Conservation (phyloP, 2,888 invertebrate genomes). For the Corythucha ciliata region DNA sequence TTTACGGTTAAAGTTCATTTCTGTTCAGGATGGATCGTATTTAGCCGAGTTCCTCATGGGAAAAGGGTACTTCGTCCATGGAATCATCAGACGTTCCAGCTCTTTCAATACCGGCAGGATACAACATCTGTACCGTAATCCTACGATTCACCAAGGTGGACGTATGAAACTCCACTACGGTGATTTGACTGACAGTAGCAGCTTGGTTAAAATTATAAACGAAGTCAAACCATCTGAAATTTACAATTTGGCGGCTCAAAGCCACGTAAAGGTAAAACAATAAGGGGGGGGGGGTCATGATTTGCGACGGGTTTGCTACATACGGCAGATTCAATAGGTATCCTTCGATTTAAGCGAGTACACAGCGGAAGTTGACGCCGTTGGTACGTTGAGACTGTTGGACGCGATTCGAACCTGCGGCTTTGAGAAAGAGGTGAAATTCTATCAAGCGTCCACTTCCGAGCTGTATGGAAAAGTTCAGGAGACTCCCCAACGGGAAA, state of each 20-base stretch:
- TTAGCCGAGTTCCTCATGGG: slow-evolving; percentile 84
- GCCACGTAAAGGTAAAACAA: slow-evolving; percentile 82
- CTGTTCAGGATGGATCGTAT: slow-evolving; percentile 87
- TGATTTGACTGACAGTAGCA: slow-evolving; percentile 96
- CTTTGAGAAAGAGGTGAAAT: slow-evolving; percentile 66
- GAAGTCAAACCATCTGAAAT: slow-evolving; percentile 79
- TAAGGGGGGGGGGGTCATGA: background rate
- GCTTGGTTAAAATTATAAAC: slow-evolving; percentile 76
- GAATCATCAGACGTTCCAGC: slow-evolving; percentile 86
- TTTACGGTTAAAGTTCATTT: slow-evolving; percentile 11
- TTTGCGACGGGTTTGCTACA: too few species aligned
- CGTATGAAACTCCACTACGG: slow-evolving; percentile 94
- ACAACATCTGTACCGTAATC: slow-evolving; percentile 89
- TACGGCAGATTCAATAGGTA: slow-evolving; percentile 52
- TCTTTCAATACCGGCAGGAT: slow-evolving; percentile 95
- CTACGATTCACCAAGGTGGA: slow-evolving; percentile 76
- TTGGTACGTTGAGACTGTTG: slow-evolving; percentile 82
- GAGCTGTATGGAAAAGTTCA: slow-evolving; percentile 89
- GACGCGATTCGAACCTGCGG: slow-evolving; percentile 88
- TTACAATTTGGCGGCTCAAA: slow-evolving; percentile 97
- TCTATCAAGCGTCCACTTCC: slow-evolving; percentile 94
- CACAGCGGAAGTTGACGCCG: slow-evolving; percentile 93
- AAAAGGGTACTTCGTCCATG: slow-evolving; percentile 93
- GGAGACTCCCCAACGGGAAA: slow-evolving; percentile 87
- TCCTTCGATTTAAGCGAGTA: slow-evolving; percentile 98